Conservation (phyloP, 2,113 vertebrate genomes). For the Paralichthys olivaceus region DNA sequence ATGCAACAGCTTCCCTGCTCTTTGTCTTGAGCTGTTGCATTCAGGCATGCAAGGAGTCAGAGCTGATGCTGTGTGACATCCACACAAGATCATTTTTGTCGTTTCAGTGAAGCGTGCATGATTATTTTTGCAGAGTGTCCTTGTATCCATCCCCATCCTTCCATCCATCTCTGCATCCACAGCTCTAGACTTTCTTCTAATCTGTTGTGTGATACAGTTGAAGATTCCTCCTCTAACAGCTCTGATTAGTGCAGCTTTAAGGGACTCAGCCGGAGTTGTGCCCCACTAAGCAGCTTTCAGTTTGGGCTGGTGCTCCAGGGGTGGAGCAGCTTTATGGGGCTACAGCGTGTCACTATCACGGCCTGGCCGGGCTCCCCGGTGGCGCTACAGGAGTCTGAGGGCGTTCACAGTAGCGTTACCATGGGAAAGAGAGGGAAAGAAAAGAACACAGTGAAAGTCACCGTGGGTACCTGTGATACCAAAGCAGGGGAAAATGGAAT, state of each 20-base stretch:
- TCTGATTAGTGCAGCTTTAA: slow-evolving; percentile 79
- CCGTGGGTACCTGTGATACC: not conserved
- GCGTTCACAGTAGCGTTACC: slow-evolving; percentile 4
- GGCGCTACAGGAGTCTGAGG: slow-evolving; percentile 24
- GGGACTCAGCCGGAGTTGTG: slow-evolving; percentile 66
- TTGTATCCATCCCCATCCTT: not conserved
- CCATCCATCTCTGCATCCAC: not conserved
- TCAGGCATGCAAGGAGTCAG: slow-evolving; percentile 19
- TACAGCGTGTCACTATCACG: slow-evolving; percentile 61
- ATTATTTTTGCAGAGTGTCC: not conserved
- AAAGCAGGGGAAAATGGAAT: not conserved
- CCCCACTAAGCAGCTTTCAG: slow-evolving; percentile 75
- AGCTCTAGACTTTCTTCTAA: slow-evolving; percentile 44
- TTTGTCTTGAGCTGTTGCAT: slow-evolving; percentile 72
- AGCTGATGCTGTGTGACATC: slow-evolving; percentile 24
- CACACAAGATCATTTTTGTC: not conserved
- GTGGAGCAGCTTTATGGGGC: slow-evolving; percentile 56
- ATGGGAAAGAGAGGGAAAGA: not conserved
- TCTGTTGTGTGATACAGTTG: slow-evolving; percentile 52
- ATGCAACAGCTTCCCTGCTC: slow-evolving; percentile 67
- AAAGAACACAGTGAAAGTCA: not conserved
- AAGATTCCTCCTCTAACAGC: slow-evolving; percentile 57
- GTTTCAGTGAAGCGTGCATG: not conserved
- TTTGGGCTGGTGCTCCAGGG: slow-evolving; percentile 35
- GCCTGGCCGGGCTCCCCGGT: slow-evolving; percentile 45